Percentiles rank a stretch among this genome's conserved stretches.
phyloP scores from a whole-genome alignment of 2,113 vertebrate species.

The Crotalus viridis region DNA sequence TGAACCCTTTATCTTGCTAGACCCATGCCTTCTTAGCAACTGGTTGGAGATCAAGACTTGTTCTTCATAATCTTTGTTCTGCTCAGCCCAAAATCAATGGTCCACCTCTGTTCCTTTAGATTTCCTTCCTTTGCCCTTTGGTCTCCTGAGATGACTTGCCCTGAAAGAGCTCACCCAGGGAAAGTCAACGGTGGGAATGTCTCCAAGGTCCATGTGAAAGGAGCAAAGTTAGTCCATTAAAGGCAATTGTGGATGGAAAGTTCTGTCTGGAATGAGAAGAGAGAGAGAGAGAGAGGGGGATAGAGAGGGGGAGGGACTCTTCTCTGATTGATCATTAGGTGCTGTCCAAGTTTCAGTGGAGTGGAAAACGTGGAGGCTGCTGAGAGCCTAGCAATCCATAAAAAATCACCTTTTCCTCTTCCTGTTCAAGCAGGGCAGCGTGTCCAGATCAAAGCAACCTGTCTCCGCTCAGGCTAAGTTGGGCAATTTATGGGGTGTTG shows the following conservation, averaged over 20 bases:
- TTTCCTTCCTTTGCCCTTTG: constrained; percentile 6
- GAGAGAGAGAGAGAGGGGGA: no score
- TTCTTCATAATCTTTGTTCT: background rate
- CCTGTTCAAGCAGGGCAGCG: constrained; percentile 70
- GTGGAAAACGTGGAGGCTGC: constrained; percentile 74
- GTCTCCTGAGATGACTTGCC: constrained; percentile 23
- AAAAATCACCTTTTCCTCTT: constrained; percentile 78
- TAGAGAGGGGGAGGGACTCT: no score
- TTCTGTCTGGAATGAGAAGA: background rate
- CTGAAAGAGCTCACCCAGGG: constrained; percentile 5
- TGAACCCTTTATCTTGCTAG: no score
- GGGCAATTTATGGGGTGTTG: constrained; percentile 63
- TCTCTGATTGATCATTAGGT: constrained; percentile 72
- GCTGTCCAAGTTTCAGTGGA: constrained; percentile 78
- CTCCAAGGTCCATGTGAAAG: constrained; percentile 58
- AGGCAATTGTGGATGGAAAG: constrained; percentile 42
- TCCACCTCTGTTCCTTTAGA: background rate
- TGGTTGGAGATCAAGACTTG: background rate
- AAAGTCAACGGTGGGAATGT: constrained; percentile 21
- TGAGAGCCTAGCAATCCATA: constrained; percentile 71
- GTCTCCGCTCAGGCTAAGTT: constrained; percentile 42
- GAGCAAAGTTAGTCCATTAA: constrained; percentile 51
- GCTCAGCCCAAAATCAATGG: background rate
- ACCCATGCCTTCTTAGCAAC: background rate
- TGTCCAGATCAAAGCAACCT: constrained; percentile 77